Conservation (phyloP, 2,797 vertebrate species). For the Cyclura pinguis region DNA sequence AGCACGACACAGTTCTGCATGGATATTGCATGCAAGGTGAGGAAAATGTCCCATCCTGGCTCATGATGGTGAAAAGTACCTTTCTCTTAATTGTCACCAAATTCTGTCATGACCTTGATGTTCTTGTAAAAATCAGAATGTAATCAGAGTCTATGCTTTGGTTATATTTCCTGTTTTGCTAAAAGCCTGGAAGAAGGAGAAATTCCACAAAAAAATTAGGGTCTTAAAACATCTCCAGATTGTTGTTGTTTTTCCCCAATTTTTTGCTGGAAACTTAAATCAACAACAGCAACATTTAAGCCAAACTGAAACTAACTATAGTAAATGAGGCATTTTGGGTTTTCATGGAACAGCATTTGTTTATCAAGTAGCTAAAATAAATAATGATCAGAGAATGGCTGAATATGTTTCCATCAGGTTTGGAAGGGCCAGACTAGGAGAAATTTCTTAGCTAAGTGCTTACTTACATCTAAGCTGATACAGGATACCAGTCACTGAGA, state of each 20-base stretch:
- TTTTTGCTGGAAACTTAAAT: background rate
- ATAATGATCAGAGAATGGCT: no score
- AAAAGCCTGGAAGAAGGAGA: constrained; percentile 37
- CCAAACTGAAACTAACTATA: constrained; percentile 52
- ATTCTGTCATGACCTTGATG: constrained; percentile 22
- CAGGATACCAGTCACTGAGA: background rate
- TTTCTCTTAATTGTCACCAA: constrained; percentile 40
- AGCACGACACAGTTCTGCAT: no score
- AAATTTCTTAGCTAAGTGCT: no score
- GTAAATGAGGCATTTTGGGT: constrained; percentile 41
- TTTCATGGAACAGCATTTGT: constrained; percentile 36
- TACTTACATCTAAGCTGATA: no score
- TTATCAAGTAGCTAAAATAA: constrained; percentile 23
- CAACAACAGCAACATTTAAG: constrained; percentile 35
- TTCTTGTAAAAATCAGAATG: constrained; percentile 44
- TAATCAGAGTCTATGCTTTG: constrained; percentile 6
- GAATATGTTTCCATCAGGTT: no score
- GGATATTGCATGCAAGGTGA: no score
- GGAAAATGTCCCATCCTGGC: no score
- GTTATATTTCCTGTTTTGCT: constrained; percentile 36
- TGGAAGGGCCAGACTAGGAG: no score
- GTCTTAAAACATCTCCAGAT: constrained; percentile 11
- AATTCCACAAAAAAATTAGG: constrained; percentile 37
- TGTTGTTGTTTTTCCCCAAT: constrained; percentile 15
- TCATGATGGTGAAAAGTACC: background rate